Conservation (phyloP, 2,113 vertebrate species). For the Eonycteris spelaea region DNA sequence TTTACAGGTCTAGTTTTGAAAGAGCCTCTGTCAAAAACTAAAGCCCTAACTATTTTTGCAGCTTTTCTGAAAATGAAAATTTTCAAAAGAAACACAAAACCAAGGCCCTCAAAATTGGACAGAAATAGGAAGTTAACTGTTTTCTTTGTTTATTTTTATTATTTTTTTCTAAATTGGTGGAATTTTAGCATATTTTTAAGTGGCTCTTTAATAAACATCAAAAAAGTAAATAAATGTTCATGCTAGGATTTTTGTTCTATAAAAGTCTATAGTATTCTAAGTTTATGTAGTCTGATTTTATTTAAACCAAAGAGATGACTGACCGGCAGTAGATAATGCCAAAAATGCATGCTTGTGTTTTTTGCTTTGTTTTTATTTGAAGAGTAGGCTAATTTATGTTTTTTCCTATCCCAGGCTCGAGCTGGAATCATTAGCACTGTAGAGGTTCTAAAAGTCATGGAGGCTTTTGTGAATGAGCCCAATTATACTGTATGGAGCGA, state of each 20-base stretch:
- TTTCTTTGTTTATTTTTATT: not conserved
- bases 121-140: slow-evolving; percentile 22
- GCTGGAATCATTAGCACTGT: slow-evolving; percentile 98
- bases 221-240: slow-evolving; percentile 9
- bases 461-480: slow-evolving; percentile 98
- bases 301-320: not conserved
- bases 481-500: slow-evolving; percentile 99
- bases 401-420: slow-evolving; percentile 88
- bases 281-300: not conserved
- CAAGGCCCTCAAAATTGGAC: not conserved
- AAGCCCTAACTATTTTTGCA: slow-evolving; percentile 40
- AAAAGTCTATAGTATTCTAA: not conserved
- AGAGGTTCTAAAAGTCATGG: slow-evolving; percentile 98
- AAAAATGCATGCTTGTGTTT: slow-evolving; percentile 36
- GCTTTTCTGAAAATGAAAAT: slow-evolving; percentile 54
- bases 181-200: not conserved
- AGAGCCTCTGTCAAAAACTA: slow-evolving; percentile 43
- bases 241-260: slow-evolving; percentile 32
- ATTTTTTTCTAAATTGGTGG: not conserved
- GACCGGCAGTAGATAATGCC: slow-evolving; percentile 20
- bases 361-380: slow-evolving; percentile 14
- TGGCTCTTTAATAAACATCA: slow-evolving; percentile 38
- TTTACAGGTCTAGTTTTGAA: slow-evolving; percentile 33
- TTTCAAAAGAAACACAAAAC: slow-evolving; percentile 43
- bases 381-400: slow-evolving; percentile 70